Base-by-base conservation (phyloP, 2,888 invertebrate genomes). In the Chrysolina americana region DNA sequence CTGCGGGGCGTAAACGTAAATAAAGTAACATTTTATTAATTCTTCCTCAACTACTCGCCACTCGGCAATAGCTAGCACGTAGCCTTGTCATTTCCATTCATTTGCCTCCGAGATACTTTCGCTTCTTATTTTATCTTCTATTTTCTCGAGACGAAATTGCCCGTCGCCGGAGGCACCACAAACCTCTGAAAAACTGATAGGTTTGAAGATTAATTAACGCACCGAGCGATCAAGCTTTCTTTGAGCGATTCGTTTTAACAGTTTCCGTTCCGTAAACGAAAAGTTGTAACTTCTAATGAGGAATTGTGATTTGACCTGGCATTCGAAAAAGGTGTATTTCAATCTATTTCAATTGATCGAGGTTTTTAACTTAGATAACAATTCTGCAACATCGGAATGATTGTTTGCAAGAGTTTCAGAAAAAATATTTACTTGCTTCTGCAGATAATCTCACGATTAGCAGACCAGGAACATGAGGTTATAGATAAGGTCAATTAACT, bases 11-110 rank as follows among this genome's bases (percentile, higher is more conserved):
- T 4, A 36, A 9, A n/a, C 21, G 23, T 17, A 28, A 70, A 62
- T 70, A 62, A 70, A 70, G 11, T 21, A 63, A 53, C 19, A 50
- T 41, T 53, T 68, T 53, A 59, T 28, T 68, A 47, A 53, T 68
- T 68, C 23, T 21, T 53, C 21, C 53, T 23, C 13, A 21, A 53
- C 53, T 50, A 23, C 63, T 63, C 44, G 56, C 23, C 47, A 28
- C 13, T 23, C 59, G 62, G 41, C 28, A 28, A 28, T 28, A 5
- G 28, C 28, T 28, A 28, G 64, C 68, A 53, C 48, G 71, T 59
- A 62, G 62, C n/a, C 66, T 72, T 68, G 59, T 66, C 71, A 66
- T 72, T 66, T 62, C 50, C 56, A 13, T 53, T 10, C 13, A n/a
- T 50, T 65, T 70, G 70, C 65, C 56, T 56, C 53, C 15, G 36